These are phyloP conservation scores for Ornithoptera alexandrae DNA, from an alignment of 2,888 invertebrate genomes.

Conservation along the genomic window DNA sequence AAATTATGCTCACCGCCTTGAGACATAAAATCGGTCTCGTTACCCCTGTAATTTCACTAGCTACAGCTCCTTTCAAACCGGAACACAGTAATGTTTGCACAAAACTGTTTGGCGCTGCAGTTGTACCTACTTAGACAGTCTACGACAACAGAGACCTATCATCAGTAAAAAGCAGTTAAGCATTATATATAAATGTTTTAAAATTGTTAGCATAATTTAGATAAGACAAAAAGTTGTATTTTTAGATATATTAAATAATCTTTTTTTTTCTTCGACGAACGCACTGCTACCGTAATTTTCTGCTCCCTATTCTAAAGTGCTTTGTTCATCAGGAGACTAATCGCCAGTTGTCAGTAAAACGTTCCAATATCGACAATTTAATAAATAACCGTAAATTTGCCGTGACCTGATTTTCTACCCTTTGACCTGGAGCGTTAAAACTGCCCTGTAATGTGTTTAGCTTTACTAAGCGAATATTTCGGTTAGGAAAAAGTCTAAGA, in stretches of 20 bases:
- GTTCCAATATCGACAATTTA: conserved; percentile 6
- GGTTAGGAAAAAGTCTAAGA: not conserved
- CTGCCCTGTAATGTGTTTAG: conserved; percentile 11
- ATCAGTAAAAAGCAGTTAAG: too few species aligned
- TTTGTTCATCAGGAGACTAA: not conserved
- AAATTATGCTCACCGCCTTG: too few species aligned
- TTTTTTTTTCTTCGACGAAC: not conserved
- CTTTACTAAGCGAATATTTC: conserved; percentile 3
- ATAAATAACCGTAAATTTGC: conserved; percentile 5
- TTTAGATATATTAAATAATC: not conserved
- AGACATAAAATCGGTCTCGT: too few species aligned
- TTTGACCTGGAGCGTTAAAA: conserved; percentile 16
- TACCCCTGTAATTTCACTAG: too few species aligned
- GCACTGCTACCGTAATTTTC: not conserved
- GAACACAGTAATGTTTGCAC: too few species aligned
- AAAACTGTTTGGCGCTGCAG: too few species aligned
- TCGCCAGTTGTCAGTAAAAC: conserved; percentile 2
- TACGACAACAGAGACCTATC: too few species aligned
- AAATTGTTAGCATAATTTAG: too few species aligned
- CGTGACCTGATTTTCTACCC: conserved; percentile 16
- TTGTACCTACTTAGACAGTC: too few species aligned
- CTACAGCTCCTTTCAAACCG: too few species aligned
- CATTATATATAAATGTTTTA: too few species aligned
- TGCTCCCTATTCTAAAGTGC: not conserved
- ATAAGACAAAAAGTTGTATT: too few species aligned